Evolutionary conservation across 2,797 vertebrate genomes (phyloP), one percentile per base, ranked within the genome.

Genomic region (Onychomys torridus): DNA sequence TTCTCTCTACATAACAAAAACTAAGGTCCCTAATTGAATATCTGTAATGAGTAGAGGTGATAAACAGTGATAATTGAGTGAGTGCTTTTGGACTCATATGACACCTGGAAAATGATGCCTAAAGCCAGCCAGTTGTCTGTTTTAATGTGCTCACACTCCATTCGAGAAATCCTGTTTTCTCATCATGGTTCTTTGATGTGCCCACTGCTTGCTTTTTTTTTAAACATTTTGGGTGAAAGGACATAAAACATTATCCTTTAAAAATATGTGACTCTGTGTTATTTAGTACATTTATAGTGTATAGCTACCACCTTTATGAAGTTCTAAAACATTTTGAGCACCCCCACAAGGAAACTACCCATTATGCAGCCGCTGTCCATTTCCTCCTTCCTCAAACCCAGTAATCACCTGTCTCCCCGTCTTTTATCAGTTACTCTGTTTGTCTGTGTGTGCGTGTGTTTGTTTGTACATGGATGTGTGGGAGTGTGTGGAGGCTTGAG

Each of bases 51-150:
- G 46, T 86, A 86, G 59, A 86, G 27, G 43, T 67, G 73, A 85
- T 85, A 65, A 43, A 61, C 46, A 32, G 46, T 49, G 59, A 65
- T 90, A 91, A 81, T 67, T 67, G 63, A 57, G 52, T 90, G 75
- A 69, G 29, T 71, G 71, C 1, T 82, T 57, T 59, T 63, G 19
- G 37, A 90, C 55, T 91, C 69, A 84, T 93, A 90, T 93, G 83
- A 91, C 93, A 93, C 89, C 46, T 78, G 57, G 77, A 83, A 86
- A 95, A 94, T 84, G 57, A 75, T 88, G 63, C 52, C 32, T 81
- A 34, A 86, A 85, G 87, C 57, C 79, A 52, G 32, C 61, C 27
- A 89, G 23, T 63, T 90, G 46, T 73, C 43, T 90, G 2, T 69
- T 92, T 88, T 83, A 75, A 92, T 59, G 40, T 29, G 27, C 67